Percentiles rank a stretch among this genome's conserved stretches.
phyloP scores from a whole-genome alignment of 2,113 vertebrate species.

The Puma concolor region DNA sequence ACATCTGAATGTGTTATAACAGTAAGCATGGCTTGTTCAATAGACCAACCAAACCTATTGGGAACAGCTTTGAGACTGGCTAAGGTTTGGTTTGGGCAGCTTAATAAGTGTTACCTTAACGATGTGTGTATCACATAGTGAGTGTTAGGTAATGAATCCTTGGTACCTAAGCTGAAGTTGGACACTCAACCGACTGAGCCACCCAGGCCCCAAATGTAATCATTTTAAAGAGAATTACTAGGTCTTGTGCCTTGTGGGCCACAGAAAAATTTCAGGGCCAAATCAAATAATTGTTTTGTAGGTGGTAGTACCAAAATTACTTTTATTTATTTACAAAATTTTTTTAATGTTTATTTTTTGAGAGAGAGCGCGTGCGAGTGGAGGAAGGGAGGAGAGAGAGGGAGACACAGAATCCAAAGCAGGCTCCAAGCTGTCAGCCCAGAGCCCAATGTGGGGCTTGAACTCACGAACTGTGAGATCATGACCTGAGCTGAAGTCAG shows the following conservation, averaged over 20 bases:
- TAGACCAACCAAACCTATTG: conserved; percentile 49
- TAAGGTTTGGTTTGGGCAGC: conserved; percentile 62
- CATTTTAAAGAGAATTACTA: conserved; percentile 22
- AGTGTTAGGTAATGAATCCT: conserved; percentile 72
- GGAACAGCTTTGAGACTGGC: conserved; percentile 56
- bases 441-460: too few species aligned
- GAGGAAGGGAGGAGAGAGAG: too few species aligned
- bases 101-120: conserved; percentile 58
- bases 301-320: neutral
- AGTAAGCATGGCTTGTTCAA: conserved; percentile 64
- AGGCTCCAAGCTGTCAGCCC: too few species aligned
- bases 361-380: too few species aligned
- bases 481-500: too few species aligned
- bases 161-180: neutral
- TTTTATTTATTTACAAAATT: neutral
- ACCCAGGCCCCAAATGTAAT: neutral
- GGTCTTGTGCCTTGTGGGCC: neutral
- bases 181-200: too few species aligned
- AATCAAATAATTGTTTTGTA: neutral
- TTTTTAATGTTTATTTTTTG: too few species aligned
- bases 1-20: conserved; percentile 16
- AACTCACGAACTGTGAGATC: too few species aligned
- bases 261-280: neutral
- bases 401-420: too few species aligned
- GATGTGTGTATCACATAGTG: conserved; percentile 61